Percentiles rank a stretch among this genome's conserved stretches.
Evolutionary conservation across 2,888 invertebrate genomes (phyloP).

Genomic region (Conops quadrifasciatus): DNA sequence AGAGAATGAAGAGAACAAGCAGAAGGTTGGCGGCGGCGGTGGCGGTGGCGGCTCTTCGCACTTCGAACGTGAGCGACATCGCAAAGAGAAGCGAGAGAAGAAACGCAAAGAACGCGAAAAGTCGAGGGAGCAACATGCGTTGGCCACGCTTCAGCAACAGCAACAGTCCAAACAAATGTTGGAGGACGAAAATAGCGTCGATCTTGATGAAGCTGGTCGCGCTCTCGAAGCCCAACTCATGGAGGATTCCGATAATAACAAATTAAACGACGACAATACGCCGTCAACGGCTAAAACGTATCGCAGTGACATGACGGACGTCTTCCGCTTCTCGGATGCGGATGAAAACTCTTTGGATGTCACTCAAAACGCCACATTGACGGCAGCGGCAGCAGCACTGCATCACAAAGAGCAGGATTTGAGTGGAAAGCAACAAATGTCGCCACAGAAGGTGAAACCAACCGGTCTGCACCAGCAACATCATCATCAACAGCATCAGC

Average conservation of each 20-base stretch:
- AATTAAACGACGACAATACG: constrained; percentile 62
- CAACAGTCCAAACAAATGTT: constrained; percentile 45
- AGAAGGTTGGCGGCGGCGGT: no score
- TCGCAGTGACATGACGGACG: constrained; percentile 67
- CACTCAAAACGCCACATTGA: constrained; percentile 2
- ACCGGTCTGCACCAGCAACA: constrained; percentile 5
- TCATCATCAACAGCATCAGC: constrained; percentile 31
- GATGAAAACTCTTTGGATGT: constrained; percentile 68
- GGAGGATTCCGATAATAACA: constrained; percentile 70
- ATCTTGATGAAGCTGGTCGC: constrained; percentile 82
- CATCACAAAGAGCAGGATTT: constrained; percentile 49
- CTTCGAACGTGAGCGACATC: constrained; percentile 61
- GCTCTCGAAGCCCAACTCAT: constrained; percentile 83
- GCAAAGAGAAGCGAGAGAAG: constrained; percentile 70
- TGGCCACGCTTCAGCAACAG: constrained; percentile 49
- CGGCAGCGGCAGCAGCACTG: constrained; percentile 39
- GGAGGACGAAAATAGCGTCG: constrained; percentile 79
- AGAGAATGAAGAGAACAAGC: constrained; percentile 57
- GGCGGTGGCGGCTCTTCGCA: constrained; percentile 49
- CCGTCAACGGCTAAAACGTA: constrained; percentile 62
- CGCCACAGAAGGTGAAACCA: constrained; percentile 22
- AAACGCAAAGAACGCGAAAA: constrained; percentile 72
- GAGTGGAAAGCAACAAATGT: constrained; percentile 9
- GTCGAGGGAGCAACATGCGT: constrained; percentile 60
- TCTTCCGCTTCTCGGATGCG: constrained; percentile 71